These are phyloP conservation scores for Cryptus viduatorius DNA, from an alignment of 2,888 invertebrate species.

Conservation along the genomic window DNA sequence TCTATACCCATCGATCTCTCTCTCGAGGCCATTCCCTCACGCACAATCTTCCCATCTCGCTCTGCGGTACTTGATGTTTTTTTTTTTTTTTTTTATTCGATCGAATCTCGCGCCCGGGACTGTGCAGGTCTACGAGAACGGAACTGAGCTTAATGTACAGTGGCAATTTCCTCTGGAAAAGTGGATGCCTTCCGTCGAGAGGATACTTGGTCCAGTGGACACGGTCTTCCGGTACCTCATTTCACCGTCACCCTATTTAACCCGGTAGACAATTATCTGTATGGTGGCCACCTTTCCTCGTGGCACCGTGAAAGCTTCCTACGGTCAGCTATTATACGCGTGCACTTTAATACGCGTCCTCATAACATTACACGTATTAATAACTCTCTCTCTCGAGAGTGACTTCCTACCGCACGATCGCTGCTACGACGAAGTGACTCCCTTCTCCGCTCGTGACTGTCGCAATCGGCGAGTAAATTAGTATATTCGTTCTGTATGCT, in stretches of 20 bases:
- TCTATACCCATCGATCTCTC: conserved; percentile 55
- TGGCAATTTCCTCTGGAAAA: conserved; percentile 78
- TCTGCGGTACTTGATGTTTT: conserved; percentile 8
- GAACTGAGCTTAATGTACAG: conserved; percentile 61
- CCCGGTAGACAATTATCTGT: conserved; percentile 27
- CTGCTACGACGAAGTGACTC: not conserved
- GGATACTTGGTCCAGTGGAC: conserved; percentile 78
- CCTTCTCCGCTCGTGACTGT: not conserved
- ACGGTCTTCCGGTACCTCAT: conserved; percentile 78
- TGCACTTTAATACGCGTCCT: conserved; percentile 3
- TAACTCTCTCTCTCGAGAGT: conserved; percentile 3
- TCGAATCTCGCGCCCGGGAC: conserved; percentile 60
- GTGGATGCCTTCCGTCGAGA: conserved; percentile 77
- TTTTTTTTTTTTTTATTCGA: conserved; percentile 45
- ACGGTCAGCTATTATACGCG: conserved; percentile 14
- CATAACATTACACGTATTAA: conserved; percentile 35
- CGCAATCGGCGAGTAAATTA: conserved; percentile 45
- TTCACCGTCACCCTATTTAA: conserved; percentile 60
- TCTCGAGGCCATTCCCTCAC: conserved; percentile 64
- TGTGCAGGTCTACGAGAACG: conserved; percentile 41
- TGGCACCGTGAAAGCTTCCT: conserved; percentile 45
- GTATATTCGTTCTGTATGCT: conserved; percentile 19
- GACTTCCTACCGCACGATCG: not conserved
- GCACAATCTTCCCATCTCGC: conserved; percentile 25
- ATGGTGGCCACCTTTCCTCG: conserved; percentile 27